Evolutionary conservation across 2,797 vertebrate genomes (phyloP), one percentile per base, ranked within the genome.

Genomic region (Enteromius treurensis): DNA sequence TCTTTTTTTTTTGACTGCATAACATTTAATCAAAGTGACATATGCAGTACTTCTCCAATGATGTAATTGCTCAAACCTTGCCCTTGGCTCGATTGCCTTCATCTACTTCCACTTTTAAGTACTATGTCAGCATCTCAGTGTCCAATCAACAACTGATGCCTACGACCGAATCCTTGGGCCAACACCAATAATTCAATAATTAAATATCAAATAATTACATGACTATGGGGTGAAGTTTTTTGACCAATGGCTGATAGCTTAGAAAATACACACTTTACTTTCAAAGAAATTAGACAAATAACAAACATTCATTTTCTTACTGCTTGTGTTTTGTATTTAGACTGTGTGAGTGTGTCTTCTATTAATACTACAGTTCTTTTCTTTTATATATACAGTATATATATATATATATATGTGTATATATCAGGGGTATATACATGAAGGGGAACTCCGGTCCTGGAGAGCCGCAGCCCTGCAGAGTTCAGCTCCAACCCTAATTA

Each of bases 301-400:
- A 73, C 11, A 49, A 32, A 32, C 21, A 21, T 34, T 6, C 8
- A 58, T 58, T 58, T 58, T 47, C n/a, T 49, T 23, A 29, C 2
- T 29, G 4, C 9, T 21, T 51, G 45, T 73, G 17, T 21, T 51
- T 73, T 51, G 4, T 21, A 21, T 71, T 71, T 26, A 73, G 2
- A 67, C 15, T 80, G 80, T 85, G 42, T 75, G 76, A 45, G n/a
- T 14, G 17, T 4, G n/a, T 73, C 15, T 19, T 32, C 29, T 49
- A 32, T n/a, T 34, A 11, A 73, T 19, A 29, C 47, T 32, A 14
- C 23, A 4, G 11, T 17, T 45, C 2, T 49, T 69, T n/a, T 15
- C 40, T 75, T n/a, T 21, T 88, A 6, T 55, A 62, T 3, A 10
- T 42, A 55, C n/a, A n/a, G n/a, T 5, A 19, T 19, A 19, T 6